phyloP scores from a whole-genome alignment of 2,113 vertebrate species.

The Anguilla japonica region DNA sequence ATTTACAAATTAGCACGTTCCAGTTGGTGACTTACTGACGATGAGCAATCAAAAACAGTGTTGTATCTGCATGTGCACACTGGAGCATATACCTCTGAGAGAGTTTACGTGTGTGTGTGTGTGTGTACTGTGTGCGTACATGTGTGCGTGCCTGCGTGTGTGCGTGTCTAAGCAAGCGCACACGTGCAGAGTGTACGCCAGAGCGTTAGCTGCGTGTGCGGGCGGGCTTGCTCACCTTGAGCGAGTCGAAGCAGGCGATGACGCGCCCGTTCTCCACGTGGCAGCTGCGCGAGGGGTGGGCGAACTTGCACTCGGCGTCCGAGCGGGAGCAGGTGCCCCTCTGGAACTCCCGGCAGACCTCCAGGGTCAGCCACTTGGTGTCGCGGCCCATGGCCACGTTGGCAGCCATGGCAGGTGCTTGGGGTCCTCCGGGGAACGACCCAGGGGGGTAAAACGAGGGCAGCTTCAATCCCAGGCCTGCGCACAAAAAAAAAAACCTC shows the following conservation, averaged over 20 bases:
- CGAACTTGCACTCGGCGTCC: slow-evolving; percentile 96
- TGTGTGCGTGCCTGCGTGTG: neutral
- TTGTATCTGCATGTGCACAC: no score
- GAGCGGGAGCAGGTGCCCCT: slow-evolving; percentile 93
- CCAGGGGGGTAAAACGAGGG: no score
- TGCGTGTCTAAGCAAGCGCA: no score
- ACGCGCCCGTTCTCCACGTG: slow-evolving; percentile 97
- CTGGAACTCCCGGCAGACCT: slow-evolving; percentile 98
- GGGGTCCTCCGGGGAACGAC: neutral
- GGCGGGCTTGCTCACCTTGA: slow-evolving; percentile 84
- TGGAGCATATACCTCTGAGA: no score
- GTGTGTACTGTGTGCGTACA: no score
- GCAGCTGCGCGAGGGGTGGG: slow-evolving; percentile 94
- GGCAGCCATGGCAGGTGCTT: slow-evolving; percentile 73
- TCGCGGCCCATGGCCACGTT: slow-evolving; percentile 93
- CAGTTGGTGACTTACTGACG: neutral
- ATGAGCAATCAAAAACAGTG: neutral
- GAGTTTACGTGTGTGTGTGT: no score
- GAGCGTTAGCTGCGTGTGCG: neutral
- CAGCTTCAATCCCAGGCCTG: neutral
- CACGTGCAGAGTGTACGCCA: neutral
- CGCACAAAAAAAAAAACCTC: slow-evolving; percentile 20
- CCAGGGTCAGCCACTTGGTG: slow-evolving; percentile 98
- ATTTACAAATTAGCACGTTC: neutral
- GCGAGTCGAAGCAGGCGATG: slow-evolving; percentile 97